Evolutionary conservation across 2,888 invertebrate genomes (phyloP).

Genomic region (Tenodera sinensis): DNA sequence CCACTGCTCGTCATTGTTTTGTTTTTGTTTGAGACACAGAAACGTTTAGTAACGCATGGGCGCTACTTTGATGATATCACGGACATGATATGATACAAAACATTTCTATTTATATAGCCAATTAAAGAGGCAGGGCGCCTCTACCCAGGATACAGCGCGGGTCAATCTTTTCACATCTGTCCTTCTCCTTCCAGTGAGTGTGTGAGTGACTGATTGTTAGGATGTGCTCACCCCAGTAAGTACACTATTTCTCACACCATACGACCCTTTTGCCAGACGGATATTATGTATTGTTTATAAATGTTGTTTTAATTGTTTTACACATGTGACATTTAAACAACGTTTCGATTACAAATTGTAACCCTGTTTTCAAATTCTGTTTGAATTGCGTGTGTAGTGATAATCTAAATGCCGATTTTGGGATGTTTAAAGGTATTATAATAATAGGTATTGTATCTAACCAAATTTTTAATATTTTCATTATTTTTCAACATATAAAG

Average conservation of each 20-base stretch:
- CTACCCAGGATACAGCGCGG: constrained; percentile 3
- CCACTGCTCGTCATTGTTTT: not conserved
- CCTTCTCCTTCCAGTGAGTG: not conserved
- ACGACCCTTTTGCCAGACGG: too few species aligned
- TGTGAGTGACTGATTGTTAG: not conserved
- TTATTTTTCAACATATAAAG: too few species aligned
- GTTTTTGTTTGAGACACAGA: not conserved
- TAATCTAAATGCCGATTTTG: too few species aligned
- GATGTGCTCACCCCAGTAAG: not conserved
- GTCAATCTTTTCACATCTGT: not conserved
- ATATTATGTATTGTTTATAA: too few species aligned
- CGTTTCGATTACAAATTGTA: too few species aligned
- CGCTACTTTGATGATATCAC: not conserved
- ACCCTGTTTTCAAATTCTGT: too few species aligned
- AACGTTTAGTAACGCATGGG: not conserved
- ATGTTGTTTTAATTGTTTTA: too few species aligned
- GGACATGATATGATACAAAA: not conserved
- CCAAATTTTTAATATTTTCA: too few species aligned
- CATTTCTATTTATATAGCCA: not conserved
- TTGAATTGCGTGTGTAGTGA: too few species aligned
- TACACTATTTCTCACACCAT: not conserved
- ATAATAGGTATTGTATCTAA: too few species aligned
- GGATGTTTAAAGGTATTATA: too few species aligned
- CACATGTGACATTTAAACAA: too few species aligned
- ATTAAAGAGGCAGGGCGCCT: not conserved